Percentiles rank a stretch among this genome's conserved stretches.
Evolutionary conservation across 2,888 invertebrate genomes (phyloP).

Genomic region (Apamea epomidion): DNA sequence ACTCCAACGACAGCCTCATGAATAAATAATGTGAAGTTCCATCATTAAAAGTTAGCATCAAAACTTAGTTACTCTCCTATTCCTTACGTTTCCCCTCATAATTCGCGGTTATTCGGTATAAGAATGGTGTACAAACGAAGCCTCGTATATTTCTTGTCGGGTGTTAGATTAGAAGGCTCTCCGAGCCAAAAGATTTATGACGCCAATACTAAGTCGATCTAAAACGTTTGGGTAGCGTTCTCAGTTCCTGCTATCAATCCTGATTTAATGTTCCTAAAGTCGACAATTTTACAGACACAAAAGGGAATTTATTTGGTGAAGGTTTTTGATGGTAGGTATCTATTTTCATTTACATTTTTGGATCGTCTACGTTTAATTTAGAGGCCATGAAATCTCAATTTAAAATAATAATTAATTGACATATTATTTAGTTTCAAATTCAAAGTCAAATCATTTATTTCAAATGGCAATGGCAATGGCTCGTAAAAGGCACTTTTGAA

Average conservation of each 20-base stretch:
- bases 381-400: not conserved
- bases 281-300: conserved; percentile 57
- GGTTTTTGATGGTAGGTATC: conserved; percentile 26
- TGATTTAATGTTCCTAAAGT: conserved; percentile 64
- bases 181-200: conserved; percentile 83
- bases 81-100: conserved; percentile 51
- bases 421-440: too few relatives aligned
- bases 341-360: conserved; percentile 33
- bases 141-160: conserved; percentile 82
- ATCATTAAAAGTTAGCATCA: conserved; percentile 68
- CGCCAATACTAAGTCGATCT: conserved; percentile 81
- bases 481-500: too few relatives aligned
- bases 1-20: conserved; percentile 38
- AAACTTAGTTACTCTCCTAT: conserved; percentile 39
- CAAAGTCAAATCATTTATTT: too few relatives aligned
- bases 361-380: not conserved
- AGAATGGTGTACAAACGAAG: conserved; percentile 78
- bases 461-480: too few relatives aligned
- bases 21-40: conserved; percentile 62
- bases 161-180: conserved; percentile 82
- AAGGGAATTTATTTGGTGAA: conserved; percentile 33
- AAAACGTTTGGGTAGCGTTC: conserved; percentile 74
- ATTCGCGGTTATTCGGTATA: conserved; percentile 66
- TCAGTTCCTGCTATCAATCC: conserved; percentile 63
- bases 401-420: not conserved